Percentiles rank a stretch among this genome's conserved stretches.
phyloP scores from a whole-genome alignment of 2,797 vertebrate genomes.

The Sebastes flavidus region DNA sequence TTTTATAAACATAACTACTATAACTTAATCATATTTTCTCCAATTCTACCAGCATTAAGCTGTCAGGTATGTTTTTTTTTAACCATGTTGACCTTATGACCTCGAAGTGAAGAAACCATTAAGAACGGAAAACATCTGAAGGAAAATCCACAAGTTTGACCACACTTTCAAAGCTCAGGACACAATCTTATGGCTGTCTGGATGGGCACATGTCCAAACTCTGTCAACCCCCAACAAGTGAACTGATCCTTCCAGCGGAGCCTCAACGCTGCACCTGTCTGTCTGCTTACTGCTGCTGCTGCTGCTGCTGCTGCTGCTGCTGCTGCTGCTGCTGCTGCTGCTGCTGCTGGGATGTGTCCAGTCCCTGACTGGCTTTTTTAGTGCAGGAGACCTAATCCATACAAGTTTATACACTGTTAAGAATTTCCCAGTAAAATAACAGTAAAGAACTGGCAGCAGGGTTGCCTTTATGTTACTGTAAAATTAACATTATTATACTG shows the following conservation, averaged over 20 bases:
- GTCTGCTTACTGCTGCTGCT: conserved; percentile 15
- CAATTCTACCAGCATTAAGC: not conserved
- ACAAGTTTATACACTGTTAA: not conserved
- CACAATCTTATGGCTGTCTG: not conserved
- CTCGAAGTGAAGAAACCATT: not conserved
- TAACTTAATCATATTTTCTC: too few relatives aligned
- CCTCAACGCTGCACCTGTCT: conserved; percentile 35
- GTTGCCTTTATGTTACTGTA: too few relatives aligned
- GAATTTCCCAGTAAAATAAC: too few relatives aligned
- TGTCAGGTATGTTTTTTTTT: not conserved
- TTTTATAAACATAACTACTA: too few relatives aligned
- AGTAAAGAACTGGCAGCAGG: too few relatives aligned
- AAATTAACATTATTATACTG: too few relatives aligned
- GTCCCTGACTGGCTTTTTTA: not conserved
- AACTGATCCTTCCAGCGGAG: not conserved
- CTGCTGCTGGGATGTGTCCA: too few relatives aligned
- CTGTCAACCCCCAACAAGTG: conserved; percentile 7
- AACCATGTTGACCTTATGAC: not conserved
- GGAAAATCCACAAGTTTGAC: not conserved
- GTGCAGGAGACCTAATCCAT: not conserved
- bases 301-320: not conserved
- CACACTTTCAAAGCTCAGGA: not conserved
- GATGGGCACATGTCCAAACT: not conserved
- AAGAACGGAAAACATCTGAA: not conserved
- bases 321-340: conserved; percentile 3